Evolutionary conservation across 2,888 invertebrate species (phyloP).

Genomic region (Gibbula magus): DNA sequence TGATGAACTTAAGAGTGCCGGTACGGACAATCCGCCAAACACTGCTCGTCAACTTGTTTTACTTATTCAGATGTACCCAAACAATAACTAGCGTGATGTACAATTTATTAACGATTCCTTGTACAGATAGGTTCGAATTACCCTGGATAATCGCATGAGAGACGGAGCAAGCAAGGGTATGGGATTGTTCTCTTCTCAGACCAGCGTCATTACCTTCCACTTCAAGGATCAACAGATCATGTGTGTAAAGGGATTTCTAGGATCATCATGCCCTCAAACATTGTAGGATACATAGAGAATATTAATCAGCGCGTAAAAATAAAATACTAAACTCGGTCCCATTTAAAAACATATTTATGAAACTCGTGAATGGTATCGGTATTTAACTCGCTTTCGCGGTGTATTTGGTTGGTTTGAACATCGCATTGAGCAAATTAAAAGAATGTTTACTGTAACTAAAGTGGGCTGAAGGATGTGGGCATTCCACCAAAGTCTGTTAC

Average conservation of each 20-base stretch:
- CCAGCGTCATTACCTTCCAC: neutral
- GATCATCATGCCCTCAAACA: neutral
- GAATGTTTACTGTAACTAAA: too few relatives aligned
- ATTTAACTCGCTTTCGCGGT: too few relatives aligned
- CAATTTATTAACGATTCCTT: neutral
- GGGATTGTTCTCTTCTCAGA: neutral
- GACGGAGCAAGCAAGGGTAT: neutral
- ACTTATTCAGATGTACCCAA: neutral
- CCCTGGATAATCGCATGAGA: neutral
- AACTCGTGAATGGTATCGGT: too few relatives aligned
- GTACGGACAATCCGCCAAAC: conserved; percentile 10
- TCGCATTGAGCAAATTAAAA: too few relatives aligned
- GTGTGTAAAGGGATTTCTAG: conserved; percentile 8
- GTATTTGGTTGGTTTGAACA: neutral
- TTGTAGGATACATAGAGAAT: neutral
- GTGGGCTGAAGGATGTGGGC: neutral
- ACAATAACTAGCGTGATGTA: neutral
- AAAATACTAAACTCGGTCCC: too few relatives aligned
- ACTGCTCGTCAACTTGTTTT: neutral
- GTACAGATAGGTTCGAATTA: neutral
- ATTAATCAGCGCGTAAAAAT: too few relatives aligned
- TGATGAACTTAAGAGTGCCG: neutral
- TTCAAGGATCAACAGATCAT: neutral
- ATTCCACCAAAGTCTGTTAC: neutral
- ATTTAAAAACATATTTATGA: too few relatives aligned